A percentile compares a stretch with the other conserved stretches of the same genome.
Conservation (phyloP, 2,113 vertebrate species). For the Hirundichthys speculiger region DNA sequence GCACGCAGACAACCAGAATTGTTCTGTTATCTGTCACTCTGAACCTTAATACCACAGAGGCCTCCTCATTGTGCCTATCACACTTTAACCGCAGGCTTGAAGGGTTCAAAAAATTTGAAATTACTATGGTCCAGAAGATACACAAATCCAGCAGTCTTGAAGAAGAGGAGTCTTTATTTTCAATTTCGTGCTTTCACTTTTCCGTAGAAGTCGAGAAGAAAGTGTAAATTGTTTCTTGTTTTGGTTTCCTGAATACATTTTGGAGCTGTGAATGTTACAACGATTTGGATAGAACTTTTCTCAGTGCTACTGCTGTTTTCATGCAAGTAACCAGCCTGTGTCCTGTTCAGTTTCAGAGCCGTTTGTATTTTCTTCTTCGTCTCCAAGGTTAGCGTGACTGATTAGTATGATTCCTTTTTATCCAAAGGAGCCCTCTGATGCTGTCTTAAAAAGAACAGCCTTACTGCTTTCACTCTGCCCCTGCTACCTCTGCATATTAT, state of each 20-base stretch:
- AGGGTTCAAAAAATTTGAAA: conserved; percentile 60
- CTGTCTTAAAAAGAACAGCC: conserved; percentile 36
- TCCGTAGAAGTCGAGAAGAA: conserved; percentile 10
- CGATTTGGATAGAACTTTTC: conserved; percentile 35
- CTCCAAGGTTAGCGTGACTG: conserved; percentile 17
- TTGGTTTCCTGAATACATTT: conserved; percentile 29
- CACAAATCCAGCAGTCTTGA: conserved; percentile 61
- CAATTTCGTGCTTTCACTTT: conserved; percentile 30
- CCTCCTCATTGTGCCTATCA: conserved; percentile 74
- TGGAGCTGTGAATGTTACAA: conserved; percentile 46
- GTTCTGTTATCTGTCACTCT: conserved; percentile 72
- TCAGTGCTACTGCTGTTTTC: conserved; percentile 40
- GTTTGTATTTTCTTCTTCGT: conserved; percentile 14
- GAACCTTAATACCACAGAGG: conserved; percentile 78
- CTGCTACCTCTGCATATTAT: conserved; percentile 68
- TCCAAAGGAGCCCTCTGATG: conserved; percentile 31
- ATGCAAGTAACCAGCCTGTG: conserved; percentile 38
- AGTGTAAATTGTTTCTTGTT: conserved; percentile 23
- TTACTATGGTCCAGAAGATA: conserved; percentile 60
- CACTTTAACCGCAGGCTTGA: conserved; percentile 62
- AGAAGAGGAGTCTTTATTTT: conserved; percentile 48
- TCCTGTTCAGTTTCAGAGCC: conserved; percentile 30
- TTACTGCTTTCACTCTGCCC: conserved; percentile 53
- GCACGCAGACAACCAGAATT: conserved; percentile 61
- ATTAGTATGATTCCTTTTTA: conserved; percentile 15